Percentiles rank a stretch among this genome's conserved stretches.
Conservation (phyloP, 2,797 vertebrate genomes). For the Phyllotis vaccarum region DNA sequence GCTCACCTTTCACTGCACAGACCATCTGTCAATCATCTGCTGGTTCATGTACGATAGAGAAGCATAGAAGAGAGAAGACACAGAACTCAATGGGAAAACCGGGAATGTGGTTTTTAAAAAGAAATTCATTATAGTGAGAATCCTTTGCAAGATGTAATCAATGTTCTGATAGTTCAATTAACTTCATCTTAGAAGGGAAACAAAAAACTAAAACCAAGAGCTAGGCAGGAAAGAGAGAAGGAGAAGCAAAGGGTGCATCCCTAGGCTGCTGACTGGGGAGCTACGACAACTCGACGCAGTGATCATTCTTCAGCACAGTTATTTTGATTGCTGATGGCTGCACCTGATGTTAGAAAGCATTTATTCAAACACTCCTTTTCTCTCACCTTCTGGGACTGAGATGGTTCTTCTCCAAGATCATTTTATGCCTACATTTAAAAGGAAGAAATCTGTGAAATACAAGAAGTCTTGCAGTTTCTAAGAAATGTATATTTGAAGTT, state of each 20-base stretch:
- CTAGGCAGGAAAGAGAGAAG: conserved; percentile 23
- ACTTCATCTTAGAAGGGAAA: conserved; percentile 49
- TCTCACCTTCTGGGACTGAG: conserved; percentile 37
- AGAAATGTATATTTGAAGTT: conserved; percentile 60
- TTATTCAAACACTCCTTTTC: conserved; percentile 64
- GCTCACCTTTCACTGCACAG: background rate
- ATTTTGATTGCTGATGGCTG: conserved; percentile 55
- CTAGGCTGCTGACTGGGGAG: conserved; percentile 2
- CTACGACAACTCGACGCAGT: background rate
- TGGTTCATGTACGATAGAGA: background rate
- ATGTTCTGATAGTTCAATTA: conserved; percentile 56
- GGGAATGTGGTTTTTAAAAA: background rate
- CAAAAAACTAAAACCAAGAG: background rate
- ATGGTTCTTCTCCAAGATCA: conserved; percentile 31
- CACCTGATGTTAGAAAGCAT: conserved; percentile 63
- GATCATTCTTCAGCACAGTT: conserved; percentile 50
- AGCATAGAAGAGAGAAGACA: background rate
- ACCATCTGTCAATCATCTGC: background rate
- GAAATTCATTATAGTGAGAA: conserved; percentile 47
- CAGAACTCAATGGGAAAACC: background rate
- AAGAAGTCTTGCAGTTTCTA: conserved; percentile 46
- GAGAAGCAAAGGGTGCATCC: conserved; percentile 12
- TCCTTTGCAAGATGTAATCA: conserved; percentile 59
- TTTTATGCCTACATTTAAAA: conserved; percentile 58
- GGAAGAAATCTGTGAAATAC: conserved; percentile 12